Conservation (phyloP, 1,140 invertebrate species). For the Mya arenaria region DNA sequence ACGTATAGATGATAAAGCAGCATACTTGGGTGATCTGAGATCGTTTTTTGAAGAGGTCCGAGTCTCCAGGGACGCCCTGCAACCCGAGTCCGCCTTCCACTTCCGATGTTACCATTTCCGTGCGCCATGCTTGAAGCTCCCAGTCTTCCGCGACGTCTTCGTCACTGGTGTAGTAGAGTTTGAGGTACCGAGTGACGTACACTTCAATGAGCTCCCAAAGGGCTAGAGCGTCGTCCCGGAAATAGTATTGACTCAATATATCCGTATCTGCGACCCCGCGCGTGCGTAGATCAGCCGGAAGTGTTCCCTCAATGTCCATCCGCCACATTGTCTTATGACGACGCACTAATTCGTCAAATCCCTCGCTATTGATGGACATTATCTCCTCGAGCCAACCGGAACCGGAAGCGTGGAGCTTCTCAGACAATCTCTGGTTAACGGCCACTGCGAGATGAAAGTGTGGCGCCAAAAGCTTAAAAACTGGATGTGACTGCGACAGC, state of each 20-base stretch:
- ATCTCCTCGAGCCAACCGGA: slow-evolving; percentile 30
- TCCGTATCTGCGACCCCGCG: slow-evolving; percentile 28
- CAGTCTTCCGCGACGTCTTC: background rate
- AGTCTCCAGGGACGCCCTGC: slow-evolving; percentile 64
- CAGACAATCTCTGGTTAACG: slow-evolving; percentile 70
- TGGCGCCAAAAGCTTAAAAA: slow-evolving; percentile 82
- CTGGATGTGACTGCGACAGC: slow-evolving; percentile 82
- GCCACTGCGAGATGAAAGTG: slow-evolving; percentile 82
- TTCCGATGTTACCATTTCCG: slow-evolving; percentile 42
- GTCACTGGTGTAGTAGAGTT: slow-evolving; percentile 24
- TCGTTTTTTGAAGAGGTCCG: slow-evolving; percentile 61
- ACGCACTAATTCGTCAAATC: slow-evolving; percentile 14
- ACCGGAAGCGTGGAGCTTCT: background rate
- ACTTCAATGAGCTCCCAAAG: slow-evolving; percentile 24
- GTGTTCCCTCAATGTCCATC: slow-evolving; percentile 24
- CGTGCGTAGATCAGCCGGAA: slow-evolving; percentile 14
- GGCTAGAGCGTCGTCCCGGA: slow-evolving; percentile 6
- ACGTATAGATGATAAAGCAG: slow-evolving; percentile 79
- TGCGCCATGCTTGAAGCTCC: slow-evolving; percentile 41
- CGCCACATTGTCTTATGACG: slow-evolving; percentile 23
- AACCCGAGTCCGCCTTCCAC: slow-evolving; percentile 24
- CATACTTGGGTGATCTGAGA: slow-evolving; percentile 75
- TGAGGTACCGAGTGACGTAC: slow-evolving; percentile 18
- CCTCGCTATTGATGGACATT: slow-evolving; percentile 14
- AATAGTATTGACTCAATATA: slow-evolving; percentile 20